Evolutionary conservation across 2,113 vertebrate genomes (phyloP).

Genomic region (Rissa tridactyla): DNA sequence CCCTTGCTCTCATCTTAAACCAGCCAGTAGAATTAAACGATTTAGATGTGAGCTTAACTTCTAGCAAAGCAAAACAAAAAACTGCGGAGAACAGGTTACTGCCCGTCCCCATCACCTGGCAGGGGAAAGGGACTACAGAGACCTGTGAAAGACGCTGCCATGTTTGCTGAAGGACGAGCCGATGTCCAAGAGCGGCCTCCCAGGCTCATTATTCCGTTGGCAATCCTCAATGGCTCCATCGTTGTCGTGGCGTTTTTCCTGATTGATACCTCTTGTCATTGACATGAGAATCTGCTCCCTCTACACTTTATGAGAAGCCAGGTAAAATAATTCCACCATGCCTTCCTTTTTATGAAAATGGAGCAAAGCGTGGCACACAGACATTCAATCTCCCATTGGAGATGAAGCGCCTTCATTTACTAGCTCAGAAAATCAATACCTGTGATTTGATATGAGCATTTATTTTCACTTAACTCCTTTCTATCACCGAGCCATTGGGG

Average conservation of each 20-base stretch:
- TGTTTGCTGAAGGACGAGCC: neutral
- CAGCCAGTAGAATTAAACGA: neutral
- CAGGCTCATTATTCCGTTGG: neutral
- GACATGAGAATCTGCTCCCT: slow-evolving; percentile 42
- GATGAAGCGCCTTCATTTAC: slow-evolving; percentile 72
- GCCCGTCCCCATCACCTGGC: neutral
- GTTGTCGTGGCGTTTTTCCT: neutral
- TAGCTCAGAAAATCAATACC: slow-evolving; percentile 73
- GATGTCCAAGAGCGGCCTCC: neutral
- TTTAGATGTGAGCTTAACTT: neutral
- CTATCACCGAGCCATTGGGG: slow-evolving; percentile 54
- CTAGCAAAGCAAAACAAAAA: slow-evolving; percentile 7
- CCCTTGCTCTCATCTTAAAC: slow-evolving; percentile 17
- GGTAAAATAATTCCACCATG: slow-evolving; percentile 65
- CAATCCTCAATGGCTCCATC: neutral
- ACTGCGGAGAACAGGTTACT: neutral
- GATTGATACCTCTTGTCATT: slow-evolving; percentile 32
- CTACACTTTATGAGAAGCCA: slow-evolving; percentile 47
- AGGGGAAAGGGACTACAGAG: neutral
- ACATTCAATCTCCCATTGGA: slow-evolving; percentile 68
- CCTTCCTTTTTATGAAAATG: slow-evolving; percentile 71
- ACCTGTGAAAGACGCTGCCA: neutral
- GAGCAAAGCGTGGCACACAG: slow-evolving; percentile 59
- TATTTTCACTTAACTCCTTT: slow-evolving; percentile 73
- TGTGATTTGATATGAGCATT: slow-evolving; percentile 74